Percentiles rank a stretch among this genome's conserved stretches.
Conservation (phyloP, 1,140 invertebrate genomes). For the Drosophila sp. region DNA sequence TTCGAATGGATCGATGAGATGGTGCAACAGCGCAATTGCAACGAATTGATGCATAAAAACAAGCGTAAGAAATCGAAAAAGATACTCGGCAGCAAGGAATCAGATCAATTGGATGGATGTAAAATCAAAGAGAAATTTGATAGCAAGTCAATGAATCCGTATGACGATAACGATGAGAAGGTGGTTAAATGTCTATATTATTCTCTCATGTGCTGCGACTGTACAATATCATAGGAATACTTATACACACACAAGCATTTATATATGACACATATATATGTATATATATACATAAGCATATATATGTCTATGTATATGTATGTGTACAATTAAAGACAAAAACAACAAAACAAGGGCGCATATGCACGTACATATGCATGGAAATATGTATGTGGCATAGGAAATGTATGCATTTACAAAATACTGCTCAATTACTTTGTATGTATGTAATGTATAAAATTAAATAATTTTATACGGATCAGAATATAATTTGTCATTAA, state of each 20-base stretch:
- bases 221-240: constrained; percentile 75
- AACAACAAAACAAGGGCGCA: constrained; percentile 16
- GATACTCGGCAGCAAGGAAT: constrained; percentile 35
- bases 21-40: constrained; percentile 62
- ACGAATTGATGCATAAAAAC: constrained; percentile 67
- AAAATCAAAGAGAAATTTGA: constrained; percentile 50
- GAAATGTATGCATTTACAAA: constrained; percentile 46
- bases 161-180: constrained; percentile 75
- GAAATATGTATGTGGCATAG: constrained; percentile 10
- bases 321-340: constrained; percentile 9
- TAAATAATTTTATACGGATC: constrained; percentile 26
- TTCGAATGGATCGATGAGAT: constrained; percentile 76
- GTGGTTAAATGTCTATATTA: constrained; percentile 83
- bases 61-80: constrained; percentile 79
- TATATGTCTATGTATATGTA: not conserved
- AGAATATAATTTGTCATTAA: constrained; percentile 27
- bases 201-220: constrained; percentile 83
- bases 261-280: constrained; percentile 1
- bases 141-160: constrained; percentile 23
- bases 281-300: constrained; percentile 3
- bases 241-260: not conserved
- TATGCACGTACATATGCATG: constrained; percentile 13
- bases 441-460: constrained; percentile 40
- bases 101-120: constrained; percentile 69
- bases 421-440: constrained; percentile 41